A percentile compares a stretch with the other conserved stretches of the same genome.
phyloP scores from a whole-genome alignment of 1,140 invertebrate species.

The Glossosoma conforme region DNA sequence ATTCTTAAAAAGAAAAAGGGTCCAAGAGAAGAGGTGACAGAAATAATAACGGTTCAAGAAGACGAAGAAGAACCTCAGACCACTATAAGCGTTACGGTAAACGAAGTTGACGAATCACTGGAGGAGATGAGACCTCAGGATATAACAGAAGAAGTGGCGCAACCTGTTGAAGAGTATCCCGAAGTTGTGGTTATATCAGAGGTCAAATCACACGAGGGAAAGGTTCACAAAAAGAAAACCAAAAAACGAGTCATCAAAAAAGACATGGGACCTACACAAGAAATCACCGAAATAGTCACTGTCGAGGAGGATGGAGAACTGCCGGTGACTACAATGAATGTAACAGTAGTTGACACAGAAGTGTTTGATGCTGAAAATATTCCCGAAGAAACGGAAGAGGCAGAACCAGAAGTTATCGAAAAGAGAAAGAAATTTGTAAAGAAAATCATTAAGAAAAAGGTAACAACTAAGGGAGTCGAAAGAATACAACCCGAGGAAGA shows the following conservation, averaged over 20 bases:
- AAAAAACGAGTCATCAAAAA: conserved; percentile 26
- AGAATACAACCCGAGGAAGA: conserved; percentile 19
- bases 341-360: conserved; percentile 26
- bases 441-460: conserved; percentile 29
- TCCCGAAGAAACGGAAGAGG: conserved; percentile 15
- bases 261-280: conserved; percentile 16
- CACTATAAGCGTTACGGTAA: conserved; percentile 28
- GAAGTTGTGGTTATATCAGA: conserved; percentile 32
- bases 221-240: conserved; percentile 26
- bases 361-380: conserved; percentile 11
- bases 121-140: conserved; percentile 11
- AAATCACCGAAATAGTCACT: conserved; percentile 32
- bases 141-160: conserved; percentile 7
- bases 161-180: conserved; percentile 39
- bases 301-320: conserved; percentile 29
- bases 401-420: conserved; percentile 16
- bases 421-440: conserved; percentile 24
- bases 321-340: conserved; percentile 27
- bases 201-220: conserved; percentile 25
- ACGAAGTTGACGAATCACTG: conserved; percentile 29
- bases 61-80: conserved; percentile 36
- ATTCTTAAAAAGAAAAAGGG: conserved; percentile 36
- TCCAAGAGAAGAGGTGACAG: conserved; percentile 35
- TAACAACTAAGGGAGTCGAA: conserved; percentile 18
- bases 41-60: conserved; percentile 40